phyloP scores from a whole-genome alignment of 2,113 vertebrate species.

The Pseudopipra pipra region DNA sequence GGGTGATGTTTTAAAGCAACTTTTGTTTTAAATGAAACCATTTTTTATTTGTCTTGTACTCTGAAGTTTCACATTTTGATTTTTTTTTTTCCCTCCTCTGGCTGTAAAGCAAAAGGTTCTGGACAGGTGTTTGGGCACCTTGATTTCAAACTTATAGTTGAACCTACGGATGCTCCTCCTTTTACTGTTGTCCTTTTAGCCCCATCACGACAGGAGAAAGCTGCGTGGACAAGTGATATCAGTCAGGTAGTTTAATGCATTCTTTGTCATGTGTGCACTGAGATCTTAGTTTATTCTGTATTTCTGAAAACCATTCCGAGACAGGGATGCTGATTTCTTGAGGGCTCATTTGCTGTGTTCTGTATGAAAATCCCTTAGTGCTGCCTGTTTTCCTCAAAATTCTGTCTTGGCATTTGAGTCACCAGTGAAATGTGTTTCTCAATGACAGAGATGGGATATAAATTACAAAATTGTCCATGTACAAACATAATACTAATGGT shows the following conservation, averaged over 20 bases:
- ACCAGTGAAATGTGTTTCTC: not conserved
- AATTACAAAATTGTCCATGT: not conserved
- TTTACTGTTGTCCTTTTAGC: conserved; percentile 94
- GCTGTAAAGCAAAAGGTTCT: conserved; percentile 83
- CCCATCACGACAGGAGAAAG: conserved; percentile 94
- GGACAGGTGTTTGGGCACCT: conserved; percentile 94
- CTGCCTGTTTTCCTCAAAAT: not conserved
- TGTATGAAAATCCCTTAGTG: not conserved
- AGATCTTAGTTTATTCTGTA: not conserved
- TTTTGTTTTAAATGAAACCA: not conserved
- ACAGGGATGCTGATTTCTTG: not conserved
- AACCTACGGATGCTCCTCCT: conserved; percentile 83
- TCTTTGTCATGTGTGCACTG: not conserved
- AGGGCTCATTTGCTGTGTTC: not conserved
- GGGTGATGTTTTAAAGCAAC: not conserved
- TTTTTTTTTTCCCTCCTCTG: not conserved
- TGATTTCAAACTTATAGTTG: conserved; percentile 96
- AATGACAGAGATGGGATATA: not conserved
- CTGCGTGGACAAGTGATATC: conserved; percentile 98
- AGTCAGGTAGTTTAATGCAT: conserved; percentile 85
- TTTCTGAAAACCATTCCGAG: not conserved
- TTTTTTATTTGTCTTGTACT: not conserved
- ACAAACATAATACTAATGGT: not conserved
- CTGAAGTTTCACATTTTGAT: not conserved
- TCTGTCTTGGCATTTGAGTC: not conserved